A percentile compares a stretch with the other conserved stretches of the same genome.
Evolutionary conservation across 2,797 vertebrate genomes (phyloP).

Genomic region (Echiichthys vipera): DNA sequence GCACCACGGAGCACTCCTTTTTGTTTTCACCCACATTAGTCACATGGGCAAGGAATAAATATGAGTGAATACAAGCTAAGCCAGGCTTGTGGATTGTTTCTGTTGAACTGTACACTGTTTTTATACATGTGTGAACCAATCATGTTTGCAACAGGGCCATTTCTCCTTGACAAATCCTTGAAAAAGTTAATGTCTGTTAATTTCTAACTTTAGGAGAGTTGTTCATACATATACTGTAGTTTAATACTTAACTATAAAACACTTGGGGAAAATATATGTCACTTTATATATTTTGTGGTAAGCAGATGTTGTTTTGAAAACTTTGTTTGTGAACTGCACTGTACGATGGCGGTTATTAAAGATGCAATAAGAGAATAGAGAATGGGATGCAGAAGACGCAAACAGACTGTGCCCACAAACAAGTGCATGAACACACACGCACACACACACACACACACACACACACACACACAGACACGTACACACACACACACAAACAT

Average conservation of each 20-base stretch:
- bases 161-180: slow-evolving; percentile 16
- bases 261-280: slow-evolving; percentile 4
- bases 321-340: slow-evolving; percentile 45
- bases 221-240: slow-evolving; percentile 31
- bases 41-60: slow-evolving; percentile 61
- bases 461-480: neutral
- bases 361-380: slow-evolving; percentile 60
- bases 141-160: slow-evolving; percentile 38
- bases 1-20: slow-evolving; percentile 43
- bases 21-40: slow-evolving; percentile 69
- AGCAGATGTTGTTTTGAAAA: slow-evolving; percentile 64
- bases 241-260: slow-evolving; percentile 40
- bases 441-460: slow-evolving; percentile 6
- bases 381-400: slow-evolving; percentile 35
- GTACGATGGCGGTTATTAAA: slow-evolving; percentile 47
- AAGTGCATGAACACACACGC: neutral
- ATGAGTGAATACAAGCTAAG: slow-evolving; percentile 38
- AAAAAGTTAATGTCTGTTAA: slow-evolving; percentile 24
- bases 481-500: slow-evolving; percentile 24
- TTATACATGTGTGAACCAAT: slow-evolving; percentile 36
- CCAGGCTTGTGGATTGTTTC: slow-evolving; percentile 26
- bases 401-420: slow-evolving; percentile 17
- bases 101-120: slow-evolving; percentile 28
- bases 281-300: slow-evolving; percentile 37
- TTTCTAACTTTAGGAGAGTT: slow-evolving; percentile 42